A percentile compares a stretch with the other conserved stretches of the same genome.
Conservation (phyloP, 2,113 vertebrate genomes). For the Peromyscus polionotus region DNA sequence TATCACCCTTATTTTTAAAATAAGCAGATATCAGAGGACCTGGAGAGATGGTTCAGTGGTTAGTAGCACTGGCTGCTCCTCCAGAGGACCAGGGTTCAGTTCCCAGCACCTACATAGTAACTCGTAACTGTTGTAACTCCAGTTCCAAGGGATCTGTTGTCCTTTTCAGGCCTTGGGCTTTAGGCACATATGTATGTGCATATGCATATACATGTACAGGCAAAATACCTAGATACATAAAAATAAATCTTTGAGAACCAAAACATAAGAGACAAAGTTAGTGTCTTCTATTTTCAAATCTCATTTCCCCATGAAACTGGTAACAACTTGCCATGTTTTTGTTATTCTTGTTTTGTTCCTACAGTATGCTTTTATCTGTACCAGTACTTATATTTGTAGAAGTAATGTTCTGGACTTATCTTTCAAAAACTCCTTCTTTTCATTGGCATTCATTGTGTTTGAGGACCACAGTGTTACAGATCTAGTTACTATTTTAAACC, state of each 20-base stretch:
- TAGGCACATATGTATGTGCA: not conserved
- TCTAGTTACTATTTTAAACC: constrained; percentile 67
- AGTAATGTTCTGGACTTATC: not conserved
- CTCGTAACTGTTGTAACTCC: not conserved
- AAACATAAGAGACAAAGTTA: constrained; percentile 1
- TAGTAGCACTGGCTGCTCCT: not conserved
- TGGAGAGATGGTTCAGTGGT: not conserved
- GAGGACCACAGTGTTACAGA: not conserved
- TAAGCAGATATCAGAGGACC: not conserved
- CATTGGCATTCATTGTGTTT: constrained; percentile 22
- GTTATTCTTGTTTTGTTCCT: constrained; percentile 24
- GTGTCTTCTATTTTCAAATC: not conserved
- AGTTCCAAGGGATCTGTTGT: not conserved
- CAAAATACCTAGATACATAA: not conserved
- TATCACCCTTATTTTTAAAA: constrained; percentile 47
- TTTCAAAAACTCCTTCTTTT: constrained; percentile 16
- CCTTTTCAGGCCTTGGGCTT: not conserved
- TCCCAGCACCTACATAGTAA: not conserved
- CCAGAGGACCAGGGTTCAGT: not conserved
- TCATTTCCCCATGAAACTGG: not conserved
- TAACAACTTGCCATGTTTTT: not conserved
- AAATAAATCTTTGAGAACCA: not conserved
- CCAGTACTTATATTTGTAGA: constrained; percentile 54
- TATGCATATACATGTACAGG: not conserved
- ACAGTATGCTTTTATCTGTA: constrained; percentile 14